Evolutionary conservation across 2,797 vertebrate genomes (phyloP).

Genomic region (Onychomys torridus): DNA sequence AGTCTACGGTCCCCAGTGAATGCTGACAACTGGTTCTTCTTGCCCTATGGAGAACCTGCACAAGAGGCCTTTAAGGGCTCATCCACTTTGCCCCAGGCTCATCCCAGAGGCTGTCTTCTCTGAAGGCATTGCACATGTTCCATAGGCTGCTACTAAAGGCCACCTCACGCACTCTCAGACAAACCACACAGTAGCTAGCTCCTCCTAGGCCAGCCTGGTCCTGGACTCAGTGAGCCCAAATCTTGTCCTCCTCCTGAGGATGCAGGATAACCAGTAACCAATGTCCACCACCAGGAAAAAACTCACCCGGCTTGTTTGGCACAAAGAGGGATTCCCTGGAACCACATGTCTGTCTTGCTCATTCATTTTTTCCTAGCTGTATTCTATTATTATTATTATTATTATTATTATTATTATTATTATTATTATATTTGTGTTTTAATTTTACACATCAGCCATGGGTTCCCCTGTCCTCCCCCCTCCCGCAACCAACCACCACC

Average conservation of each 20-base stretch:
- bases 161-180: neutral
- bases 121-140: no score
- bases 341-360: no score
- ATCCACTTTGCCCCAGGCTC: neutral
- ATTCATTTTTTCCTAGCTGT: neutral
- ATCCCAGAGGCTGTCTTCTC: neutral
- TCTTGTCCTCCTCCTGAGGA: neutral
- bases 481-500: no score
- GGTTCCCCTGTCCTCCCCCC: no score
- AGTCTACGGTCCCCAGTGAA: neutral
- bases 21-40: neutral
- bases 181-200: neutral
- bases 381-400: no score
- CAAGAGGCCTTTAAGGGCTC: neutral
- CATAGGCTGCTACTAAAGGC: neutral
- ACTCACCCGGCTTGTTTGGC: no score
- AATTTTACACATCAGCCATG: no score
- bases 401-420: no score
- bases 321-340: no score
- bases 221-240: neutral
- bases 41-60: rapidly evolving
- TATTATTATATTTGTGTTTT: no score
- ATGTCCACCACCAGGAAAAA: neutral
- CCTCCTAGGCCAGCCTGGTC: no score
- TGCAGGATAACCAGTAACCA: neutral